These are phyloP conservation scores for Diprion similis DNA, from an alignment of 1,140 invertebrate species.

Conservation along the genomic window DNA sequence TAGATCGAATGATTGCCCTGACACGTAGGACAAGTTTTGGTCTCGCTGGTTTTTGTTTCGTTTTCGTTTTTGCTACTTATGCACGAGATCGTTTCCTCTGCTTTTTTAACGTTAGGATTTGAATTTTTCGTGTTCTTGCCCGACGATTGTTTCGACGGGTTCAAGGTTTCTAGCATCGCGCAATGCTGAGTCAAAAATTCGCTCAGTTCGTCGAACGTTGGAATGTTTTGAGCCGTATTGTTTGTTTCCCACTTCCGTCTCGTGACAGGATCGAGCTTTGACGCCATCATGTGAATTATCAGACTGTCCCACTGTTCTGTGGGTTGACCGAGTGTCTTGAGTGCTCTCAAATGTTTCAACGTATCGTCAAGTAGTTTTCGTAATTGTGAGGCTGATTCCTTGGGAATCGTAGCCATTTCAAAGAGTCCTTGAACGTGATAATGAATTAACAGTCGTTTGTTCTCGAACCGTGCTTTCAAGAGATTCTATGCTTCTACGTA, in stretches of 20 bases:
- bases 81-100: slow-evolving; percentile 16
- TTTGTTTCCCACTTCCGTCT: slow-evolving; percentile 40
- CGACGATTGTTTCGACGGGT: background rate
- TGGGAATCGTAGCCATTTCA: slow-evolving; percentile 32
- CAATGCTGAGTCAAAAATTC: background rate
- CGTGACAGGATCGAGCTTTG: slow-evolving; percentile 41
- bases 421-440: slow-evolving; percentile 29
- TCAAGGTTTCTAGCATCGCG: background rate
- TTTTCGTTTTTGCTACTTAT: slow-evolving; percentile 1
- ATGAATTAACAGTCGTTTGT: slow-evolving; percentile 27
- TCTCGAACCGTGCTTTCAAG: slow-evolving; percentile 35
- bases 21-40: slow-evolving; percentile 6
- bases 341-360: slow-evolving; percentile 40
- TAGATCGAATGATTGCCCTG: slow-evolving; percentile 16
- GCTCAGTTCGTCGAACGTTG: slow-evolving; percentile 27
- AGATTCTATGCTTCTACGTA: slow-evolving; percentile 38
- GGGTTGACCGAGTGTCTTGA: slow-evolving; percentile 38
- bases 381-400: slow-evolving; percentile 33
- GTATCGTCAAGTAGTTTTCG: slow-evolving; percentile 45
- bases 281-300: slow-evolving; percentile 39
- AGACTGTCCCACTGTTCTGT: slow-evolving; percentile 43
- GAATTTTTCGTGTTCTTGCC: slow-evolving; percentile 1
- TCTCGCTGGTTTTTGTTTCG: too few relatives aligned
- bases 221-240: slow-evolving; percentile 16
- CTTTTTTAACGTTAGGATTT: slow-evolving; percentile 17